phyloP scores from a whole-genome alignment of 1,140 invertebrate species.

The Polyergus mexicanus region DNA sequence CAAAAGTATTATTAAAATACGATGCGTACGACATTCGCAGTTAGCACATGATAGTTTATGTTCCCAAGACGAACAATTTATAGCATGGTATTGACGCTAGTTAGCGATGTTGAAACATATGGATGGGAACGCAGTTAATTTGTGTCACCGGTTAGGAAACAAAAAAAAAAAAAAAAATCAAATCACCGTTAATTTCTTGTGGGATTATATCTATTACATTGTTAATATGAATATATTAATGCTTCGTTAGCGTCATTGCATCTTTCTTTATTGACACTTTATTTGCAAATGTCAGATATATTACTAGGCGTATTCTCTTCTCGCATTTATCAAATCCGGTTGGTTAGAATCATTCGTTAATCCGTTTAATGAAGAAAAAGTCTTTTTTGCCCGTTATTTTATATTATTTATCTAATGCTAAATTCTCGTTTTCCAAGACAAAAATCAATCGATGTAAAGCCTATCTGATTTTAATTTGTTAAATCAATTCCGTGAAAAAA shows the following conservation, averaged over 20 bases:
- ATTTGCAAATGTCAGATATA: conserved; percentile 61
- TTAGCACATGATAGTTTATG: conserved; percentile 35
- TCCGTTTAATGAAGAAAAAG: neutral
- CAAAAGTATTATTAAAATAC: conserved; percentile 18
- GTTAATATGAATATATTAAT: conserved; percentile 64
- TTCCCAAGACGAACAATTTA: conserved; percentile 42
- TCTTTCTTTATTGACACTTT: conserved; percentile 14
- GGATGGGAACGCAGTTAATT: conserved; percentile 56
- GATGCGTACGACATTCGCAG: neutral
- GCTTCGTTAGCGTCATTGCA: conserved; percentile 44
- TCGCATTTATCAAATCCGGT: conserved; percentile 8
- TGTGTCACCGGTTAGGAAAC: conserved; percentile 35
- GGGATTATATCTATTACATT: neutral
- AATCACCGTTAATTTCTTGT: conserved; percentile 39
- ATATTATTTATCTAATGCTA: conserved; percentile 3
- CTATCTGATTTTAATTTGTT: conserved; percentile 1
- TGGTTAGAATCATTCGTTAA: neutral
- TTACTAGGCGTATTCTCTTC: conserved; percentile 20
- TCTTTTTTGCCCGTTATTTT: neutral
- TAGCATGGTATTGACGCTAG: conserved; percentile 18
- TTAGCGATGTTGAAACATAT: conserved; percentile 13
- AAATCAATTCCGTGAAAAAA: neutral
- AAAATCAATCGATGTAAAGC: neutral
- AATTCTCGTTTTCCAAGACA: neutral
- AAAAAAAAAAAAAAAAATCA: conserved; percentile 45